These are phyloP conservation scores for Pherbina coryleti DNA, from an alignment of 2,888 invertebrate genomes.

Conservation along the genomic window DNA sequence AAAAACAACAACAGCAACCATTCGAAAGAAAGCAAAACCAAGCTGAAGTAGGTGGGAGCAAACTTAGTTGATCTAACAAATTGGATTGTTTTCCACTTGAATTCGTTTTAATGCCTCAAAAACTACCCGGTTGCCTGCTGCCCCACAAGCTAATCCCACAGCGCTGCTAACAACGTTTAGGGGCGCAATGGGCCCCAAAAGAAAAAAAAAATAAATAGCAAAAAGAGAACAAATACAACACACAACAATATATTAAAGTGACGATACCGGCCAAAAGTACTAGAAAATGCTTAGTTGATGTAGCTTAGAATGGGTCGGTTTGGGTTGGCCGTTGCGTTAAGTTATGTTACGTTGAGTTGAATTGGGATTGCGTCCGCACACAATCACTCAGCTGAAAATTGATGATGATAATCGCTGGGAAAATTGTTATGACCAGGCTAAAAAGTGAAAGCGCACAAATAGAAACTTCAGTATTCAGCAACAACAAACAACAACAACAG, in stretches of 20 bases:
- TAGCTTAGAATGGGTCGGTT: background rate
- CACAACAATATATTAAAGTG: background rate
- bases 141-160: background rate
- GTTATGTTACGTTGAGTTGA: background rate
- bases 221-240: background rate
- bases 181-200: no score
- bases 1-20: conserved; percentile 22
- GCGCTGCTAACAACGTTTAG: background rate
- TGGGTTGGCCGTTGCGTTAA: background rate
- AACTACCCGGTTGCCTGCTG: conserved; percentile 38
- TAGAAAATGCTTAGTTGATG: conserved; percentile 32
- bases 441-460: background rate
- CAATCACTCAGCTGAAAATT: conserved; percentile 54
- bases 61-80: conserved; percentile 60
- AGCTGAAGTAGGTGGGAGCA: background rate
- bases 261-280: conserved; percentile 37
- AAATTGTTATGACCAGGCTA: conserved; percentile 50
- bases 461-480: no score
- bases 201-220: background rate
- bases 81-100: conserved; percentile 69
- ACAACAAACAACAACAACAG: no score
- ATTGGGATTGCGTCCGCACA: background rate
- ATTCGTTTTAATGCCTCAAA: conserved; percentile 62
- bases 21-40: conserved; percentile 16
- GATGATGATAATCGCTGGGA: conserved; percentile 64